These are phyloP conservation scores for Myrmecobius fasciatus DNA, from an alignment of 2,113 vertebrate species.

Conservation along the genomic window DNA sequence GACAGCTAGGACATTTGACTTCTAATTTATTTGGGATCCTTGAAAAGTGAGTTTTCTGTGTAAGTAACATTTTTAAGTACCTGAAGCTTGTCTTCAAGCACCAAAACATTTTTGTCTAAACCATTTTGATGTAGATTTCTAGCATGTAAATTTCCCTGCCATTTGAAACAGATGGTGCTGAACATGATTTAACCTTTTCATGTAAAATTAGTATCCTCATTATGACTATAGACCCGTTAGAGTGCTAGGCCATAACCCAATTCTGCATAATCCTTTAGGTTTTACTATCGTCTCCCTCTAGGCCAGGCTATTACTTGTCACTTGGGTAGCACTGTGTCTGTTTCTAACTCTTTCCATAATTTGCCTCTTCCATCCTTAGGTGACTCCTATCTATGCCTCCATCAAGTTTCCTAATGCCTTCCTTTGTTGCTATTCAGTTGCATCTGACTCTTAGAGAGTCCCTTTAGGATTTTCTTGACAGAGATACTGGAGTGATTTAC, in stretches of 20 bases:
- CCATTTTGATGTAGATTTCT: not conserved
- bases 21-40: not conserved
- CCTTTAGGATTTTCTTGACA: not conserved
- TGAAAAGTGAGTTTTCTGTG: not conserved
- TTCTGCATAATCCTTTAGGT: not conserved
- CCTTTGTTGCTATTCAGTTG: not conserved
- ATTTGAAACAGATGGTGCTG: not conserved
- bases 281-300: not conserved
- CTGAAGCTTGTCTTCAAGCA: not conserved
- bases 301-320: not conserved
- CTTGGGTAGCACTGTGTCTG: not conserved
- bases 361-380: not conserved
- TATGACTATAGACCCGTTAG: not conserved
- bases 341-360: not conserved
- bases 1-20: not conserved
- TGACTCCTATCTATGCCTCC: not conserved
- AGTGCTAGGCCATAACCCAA: not conserved
- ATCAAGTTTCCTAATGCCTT: not conserved
- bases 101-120: not conserved
- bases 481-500: not conserved
- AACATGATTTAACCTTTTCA: conserved; percentile 15
- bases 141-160: not conserved
- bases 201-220: not conserved
- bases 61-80: not conserved
- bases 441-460: not conserved